Evolutionary conservation across 2,797 vertebrate genomes (phyloP).

Genomic region (Pseudotriccus pelzelni): DNA sequence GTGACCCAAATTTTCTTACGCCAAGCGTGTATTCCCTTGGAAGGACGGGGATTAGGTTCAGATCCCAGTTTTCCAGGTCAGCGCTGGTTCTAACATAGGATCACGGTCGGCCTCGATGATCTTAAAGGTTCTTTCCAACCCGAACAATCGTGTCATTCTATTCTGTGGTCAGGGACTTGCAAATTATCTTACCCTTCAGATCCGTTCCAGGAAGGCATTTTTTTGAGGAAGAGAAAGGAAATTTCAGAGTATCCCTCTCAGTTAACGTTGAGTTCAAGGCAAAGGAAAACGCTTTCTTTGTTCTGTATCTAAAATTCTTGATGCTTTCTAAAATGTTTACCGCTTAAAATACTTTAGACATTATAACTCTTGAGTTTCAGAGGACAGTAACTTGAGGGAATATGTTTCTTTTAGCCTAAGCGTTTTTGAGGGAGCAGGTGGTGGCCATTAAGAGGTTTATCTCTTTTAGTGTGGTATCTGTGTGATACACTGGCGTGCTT

Average conservation of each 20-base stretch:
- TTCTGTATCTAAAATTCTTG: neutral
- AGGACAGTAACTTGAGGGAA: neutral
- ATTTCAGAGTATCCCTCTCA: neutral
- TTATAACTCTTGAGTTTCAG: neutral
- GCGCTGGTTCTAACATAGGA: neutral
- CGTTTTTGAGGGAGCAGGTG: neutral
- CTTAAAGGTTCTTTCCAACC: neutral
- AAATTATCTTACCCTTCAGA: neutral
- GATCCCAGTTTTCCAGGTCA: neutral
- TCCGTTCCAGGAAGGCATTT: neutral
- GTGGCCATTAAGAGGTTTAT: neutral
- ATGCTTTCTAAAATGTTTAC: neutral
- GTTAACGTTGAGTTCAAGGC: neutral
- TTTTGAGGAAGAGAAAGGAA: neutral
- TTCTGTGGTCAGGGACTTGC: neutral
- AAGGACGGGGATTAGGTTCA: neutral
- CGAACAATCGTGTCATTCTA: neutral
- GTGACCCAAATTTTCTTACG: neutral
- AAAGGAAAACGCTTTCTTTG: neutral
- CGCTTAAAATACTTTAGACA: neutral
- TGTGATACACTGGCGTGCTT: neutral
- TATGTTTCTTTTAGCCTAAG: neutral
- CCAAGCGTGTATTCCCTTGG: neutral
- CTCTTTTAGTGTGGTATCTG: neutral
- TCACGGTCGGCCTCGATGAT: too few species aligned